phyloP scores from a whole-genome alignment of 2,888 invertebrate species.

The Melanostoma scalare region DNA sequence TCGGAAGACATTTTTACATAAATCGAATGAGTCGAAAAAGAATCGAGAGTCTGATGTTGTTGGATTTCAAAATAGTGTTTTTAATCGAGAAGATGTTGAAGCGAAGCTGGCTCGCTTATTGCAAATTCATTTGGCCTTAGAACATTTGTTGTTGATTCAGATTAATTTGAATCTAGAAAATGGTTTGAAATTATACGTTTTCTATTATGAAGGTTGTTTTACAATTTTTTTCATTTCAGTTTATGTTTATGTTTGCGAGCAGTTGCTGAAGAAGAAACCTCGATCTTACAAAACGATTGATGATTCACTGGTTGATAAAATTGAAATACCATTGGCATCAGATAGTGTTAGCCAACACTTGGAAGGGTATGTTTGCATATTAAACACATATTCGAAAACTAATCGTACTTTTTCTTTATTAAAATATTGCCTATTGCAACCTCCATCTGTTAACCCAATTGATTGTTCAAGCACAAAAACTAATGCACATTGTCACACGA shows the following conservation, averaged over 20 bases:
- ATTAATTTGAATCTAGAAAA: conserved; percentile 79
- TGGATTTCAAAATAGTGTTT: conserved; percentile 80
- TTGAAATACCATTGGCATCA: conserved; percentile 78
- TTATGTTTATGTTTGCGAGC: conserved; percentile 78
- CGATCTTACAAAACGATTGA: conserved; percentile 75
- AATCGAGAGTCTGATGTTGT: conserved; percentile 74
- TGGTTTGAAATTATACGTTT: conserved; percentile 74
- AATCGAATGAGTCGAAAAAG: conserved; percentile 65
- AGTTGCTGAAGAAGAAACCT: conserved; percentile 77
- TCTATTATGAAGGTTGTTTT: background rate
- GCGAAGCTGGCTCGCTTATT: conserved; percentile 78
- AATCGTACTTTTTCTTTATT: too few relatives aligned
- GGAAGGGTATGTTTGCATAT: conserved; percentile 74
- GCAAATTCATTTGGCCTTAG: conserved; percentile 80
- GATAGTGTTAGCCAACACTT: conserved; percentile 78
- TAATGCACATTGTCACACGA: too few relatives aligned
- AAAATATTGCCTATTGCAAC: too few relatives aligned
- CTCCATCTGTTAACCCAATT: too few relatives aligned
- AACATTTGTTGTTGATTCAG: conserved; percentile 80
- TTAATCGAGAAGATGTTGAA: conserved; percentile 77
- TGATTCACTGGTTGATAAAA: conserved; percentile 77
- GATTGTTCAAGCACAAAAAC: too few relatives aligned
- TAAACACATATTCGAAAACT: background rate
- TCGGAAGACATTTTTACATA: conserved; percentile 79
- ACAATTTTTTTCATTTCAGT: conserved; percentile 74